These are phyloP conservation scores for Germaria angustata DNA, from an alignment of 2,888 invertebrate species.

Conservation along the genomic window DNA sequence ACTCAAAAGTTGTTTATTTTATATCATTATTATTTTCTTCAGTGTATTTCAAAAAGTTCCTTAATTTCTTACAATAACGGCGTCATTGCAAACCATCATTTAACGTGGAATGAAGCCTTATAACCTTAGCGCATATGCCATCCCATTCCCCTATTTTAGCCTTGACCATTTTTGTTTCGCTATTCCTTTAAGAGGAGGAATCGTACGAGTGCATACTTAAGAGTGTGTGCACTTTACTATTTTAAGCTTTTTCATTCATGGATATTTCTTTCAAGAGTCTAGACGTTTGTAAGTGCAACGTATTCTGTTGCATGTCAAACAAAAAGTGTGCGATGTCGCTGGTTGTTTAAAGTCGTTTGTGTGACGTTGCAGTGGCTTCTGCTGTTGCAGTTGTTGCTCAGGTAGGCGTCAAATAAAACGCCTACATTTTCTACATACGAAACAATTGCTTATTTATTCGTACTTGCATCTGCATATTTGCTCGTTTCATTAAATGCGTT, in stretches of 20 bases:
- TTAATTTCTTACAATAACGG: not conserved
- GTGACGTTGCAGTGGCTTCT: conserved; percentile 15
- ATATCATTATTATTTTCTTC: no score
- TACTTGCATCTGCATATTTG: conserved; percentile 32
- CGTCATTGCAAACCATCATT: not conserved
- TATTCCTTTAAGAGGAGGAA: conserved; percentile 23
- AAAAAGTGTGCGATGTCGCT: conserved; percentile 33
- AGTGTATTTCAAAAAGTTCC: not conserved
- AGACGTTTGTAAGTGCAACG: conserved; percentile 60
- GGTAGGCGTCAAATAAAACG: conserved; percentile 61
- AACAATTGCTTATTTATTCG: conserved; percentile 27
- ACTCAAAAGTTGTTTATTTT: no score
- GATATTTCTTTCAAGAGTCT: conserved; percentile 59
- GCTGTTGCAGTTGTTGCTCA: conserved; percentile 37
- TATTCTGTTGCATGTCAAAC: conserved; percentile 57
- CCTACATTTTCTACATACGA: conserved; percentile 57
- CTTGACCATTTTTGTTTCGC: conserved; percentile 42
- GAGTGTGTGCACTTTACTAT: conserved; percentile 46
- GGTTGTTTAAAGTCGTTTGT: conserved; percentile 15
- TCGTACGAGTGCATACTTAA: conserved; percentile 1
- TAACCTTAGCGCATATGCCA: not conserved
- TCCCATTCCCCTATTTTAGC: not conserved
- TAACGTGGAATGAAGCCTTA: conserved; percentile 18
- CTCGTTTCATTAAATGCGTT: conserved; percentile 56
- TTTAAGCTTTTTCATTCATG: conserved; percentile 62